These are phyloP conservation scores for Paracanthobrama guichenoti DNA, from an alignment of 2,113 vertebrate species.

Conservation along the genomic window DNA sequence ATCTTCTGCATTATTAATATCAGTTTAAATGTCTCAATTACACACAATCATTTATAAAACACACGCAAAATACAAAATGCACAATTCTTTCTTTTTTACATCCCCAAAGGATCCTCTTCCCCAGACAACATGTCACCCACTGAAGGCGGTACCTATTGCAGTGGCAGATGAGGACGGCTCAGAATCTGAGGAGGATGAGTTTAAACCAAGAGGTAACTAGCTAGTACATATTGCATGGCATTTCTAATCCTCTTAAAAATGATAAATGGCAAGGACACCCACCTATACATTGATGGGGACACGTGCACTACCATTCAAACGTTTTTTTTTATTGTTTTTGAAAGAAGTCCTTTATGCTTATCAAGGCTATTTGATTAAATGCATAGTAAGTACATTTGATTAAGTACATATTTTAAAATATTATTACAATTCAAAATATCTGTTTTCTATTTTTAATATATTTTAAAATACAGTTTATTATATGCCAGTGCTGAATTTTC, in stretches of 20 bases:
- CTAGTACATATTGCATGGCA: neutral
- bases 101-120: slow-evolving; percentile 74
- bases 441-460: neutral
- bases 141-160: slow-evolving; percentile 91
- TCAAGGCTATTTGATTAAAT: neutral
- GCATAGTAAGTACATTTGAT: too few species aligned
- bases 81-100: neutral
- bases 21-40: neutral
- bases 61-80: neutral
- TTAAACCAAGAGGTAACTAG: slow-evolving; percentile 90
- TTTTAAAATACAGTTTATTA: neutral
- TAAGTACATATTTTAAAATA: neutral
- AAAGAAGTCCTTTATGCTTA: neutral
- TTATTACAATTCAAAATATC: neutral
- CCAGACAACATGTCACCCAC: slow-evolving; percentile 71
- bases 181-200: slow-evolving; percentile 94
- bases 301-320: neutral
- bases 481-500: neutral
- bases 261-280: neutral
- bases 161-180: slow-evolving; percentile 95
- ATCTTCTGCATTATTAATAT: neutral
- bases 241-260: neutral
- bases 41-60: neutral
- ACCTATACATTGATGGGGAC: neutral
- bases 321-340: neutral